phyloP scores from a whole-genome alignment of 53 echinoderm and acorn worm species.

The Zoroaster sp. region DNA sequence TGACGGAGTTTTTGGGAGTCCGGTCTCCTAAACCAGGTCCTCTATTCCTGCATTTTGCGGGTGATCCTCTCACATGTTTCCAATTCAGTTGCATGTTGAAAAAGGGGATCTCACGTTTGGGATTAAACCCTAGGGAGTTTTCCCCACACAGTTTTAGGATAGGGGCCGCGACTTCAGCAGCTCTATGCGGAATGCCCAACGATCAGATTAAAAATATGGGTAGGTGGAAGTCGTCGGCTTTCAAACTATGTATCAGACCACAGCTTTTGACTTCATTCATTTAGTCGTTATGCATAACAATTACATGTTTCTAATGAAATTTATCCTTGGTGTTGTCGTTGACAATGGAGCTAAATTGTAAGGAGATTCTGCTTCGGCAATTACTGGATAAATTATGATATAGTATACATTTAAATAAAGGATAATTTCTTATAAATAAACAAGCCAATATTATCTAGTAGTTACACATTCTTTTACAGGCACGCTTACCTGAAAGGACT shows the following conservation, averaged over 20 bases:
- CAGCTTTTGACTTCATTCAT: no score
- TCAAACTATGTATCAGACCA: not conserved
- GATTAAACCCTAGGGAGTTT: not conserved
- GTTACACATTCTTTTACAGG: no score
- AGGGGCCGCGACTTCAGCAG: conserved; percentile 8
- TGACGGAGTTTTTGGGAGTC: not conserved
- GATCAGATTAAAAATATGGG: not conserved
- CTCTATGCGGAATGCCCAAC: not conserved
- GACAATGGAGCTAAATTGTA: no score
- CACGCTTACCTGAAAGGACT: not conserved
- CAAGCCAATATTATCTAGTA: no score
- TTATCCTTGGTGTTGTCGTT: no score
- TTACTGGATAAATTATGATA: no score
- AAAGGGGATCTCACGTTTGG: not conserved
- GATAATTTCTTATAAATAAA: no score
- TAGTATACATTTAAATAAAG: no score
- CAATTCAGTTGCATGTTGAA: not conserved
- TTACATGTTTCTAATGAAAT: no score
- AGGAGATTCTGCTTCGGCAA: no score
- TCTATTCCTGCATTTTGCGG: not conserved
- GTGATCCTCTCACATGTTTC: not conserved
- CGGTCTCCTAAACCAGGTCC: not conserved
- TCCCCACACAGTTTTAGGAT: conserved; percentile 9
- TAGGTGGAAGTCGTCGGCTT: not conserved
- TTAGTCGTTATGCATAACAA: no score